Percentiles rank a stretch among this genome's conserved stretches.
phyloP scores from a whole-genome alignment of 2,113 vertebrate species.

The Illadopsis cleaveri region DNA sequence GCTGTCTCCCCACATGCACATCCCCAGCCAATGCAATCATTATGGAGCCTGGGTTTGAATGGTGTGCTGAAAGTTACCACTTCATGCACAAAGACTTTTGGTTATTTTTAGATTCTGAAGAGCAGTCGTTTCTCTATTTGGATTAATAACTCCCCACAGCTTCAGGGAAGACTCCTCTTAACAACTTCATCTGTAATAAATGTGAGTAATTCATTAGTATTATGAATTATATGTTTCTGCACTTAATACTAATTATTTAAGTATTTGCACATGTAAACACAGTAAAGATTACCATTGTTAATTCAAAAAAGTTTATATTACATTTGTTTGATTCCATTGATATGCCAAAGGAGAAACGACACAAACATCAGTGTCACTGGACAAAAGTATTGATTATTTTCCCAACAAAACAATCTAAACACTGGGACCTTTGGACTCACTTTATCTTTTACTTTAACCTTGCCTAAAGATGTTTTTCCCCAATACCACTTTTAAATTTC shows the following conservation, averaged over 20 bases:
- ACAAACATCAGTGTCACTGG: not conserved
- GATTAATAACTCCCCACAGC: not conserved
- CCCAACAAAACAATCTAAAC: not conserved
- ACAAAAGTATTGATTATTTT: not conserved
- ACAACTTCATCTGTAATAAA: not conserved
- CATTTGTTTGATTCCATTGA: not conserved
- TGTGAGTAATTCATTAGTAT: slow-evolving; percentile 1
- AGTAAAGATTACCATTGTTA: not conserved
- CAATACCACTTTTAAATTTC: not conserved
- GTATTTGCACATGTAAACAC: not conserved
- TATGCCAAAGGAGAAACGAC: not conserved
- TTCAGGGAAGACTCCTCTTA: not conserved
- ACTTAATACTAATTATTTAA: not conserved
- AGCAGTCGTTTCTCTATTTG: not conserved
- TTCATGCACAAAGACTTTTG: not conserved
- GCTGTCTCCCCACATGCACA: not conserved
- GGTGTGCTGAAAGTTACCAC: not conserved
- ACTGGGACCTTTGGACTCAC: not conserved
- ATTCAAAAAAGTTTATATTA: not conserved
- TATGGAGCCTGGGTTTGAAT: not conserved
- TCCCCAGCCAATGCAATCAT: not conserved
- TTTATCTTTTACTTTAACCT: not conserved
- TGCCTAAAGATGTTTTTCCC: not conserved
- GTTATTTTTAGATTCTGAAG: slow-evolving; percentile 11
- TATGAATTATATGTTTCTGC: not conserved